A percentile compares a stretch with the other conserved stretches of the same genome.
Evolutionary conservation across 2,888 invertebrate species (phyloP).

Genomic region (Trachelus stipa): DNA sequence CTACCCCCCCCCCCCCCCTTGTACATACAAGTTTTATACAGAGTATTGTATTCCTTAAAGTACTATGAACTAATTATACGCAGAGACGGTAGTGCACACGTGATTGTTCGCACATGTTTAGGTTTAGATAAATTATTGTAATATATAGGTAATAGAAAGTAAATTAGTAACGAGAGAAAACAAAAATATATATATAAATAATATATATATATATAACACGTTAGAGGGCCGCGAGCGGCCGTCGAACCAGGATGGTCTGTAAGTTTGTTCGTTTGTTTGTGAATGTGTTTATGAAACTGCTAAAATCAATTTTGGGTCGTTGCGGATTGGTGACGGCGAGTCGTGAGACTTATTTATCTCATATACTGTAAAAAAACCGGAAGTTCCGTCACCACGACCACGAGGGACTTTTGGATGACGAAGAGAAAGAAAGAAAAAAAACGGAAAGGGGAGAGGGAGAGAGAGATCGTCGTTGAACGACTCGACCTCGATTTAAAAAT

Average conservation of each 20-base stretch:
- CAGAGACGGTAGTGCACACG: conserved; percentile 58
- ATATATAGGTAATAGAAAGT: conserved; percentile 38
- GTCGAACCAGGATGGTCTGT: conserved; percentile 34
- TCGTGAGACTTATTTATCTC: not conserved
- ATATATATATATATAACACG: conserved; percentile 16
- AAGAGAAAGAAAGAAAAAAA: not conserved
- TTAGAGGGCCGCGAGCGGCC: conserved; percentile 8
- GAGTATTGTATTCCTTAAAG: conserved; percentile 63
- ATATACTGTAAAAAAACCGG: not conserved
- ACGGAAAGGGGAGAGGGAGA: not conserved
- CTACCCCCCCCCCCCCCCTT: conserved; percentile 61
- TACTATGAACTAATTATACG: conserved; percentile 28
- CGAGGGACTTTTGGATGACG: conserved; percentile 9
- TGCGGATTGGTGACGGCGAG: not conserved
- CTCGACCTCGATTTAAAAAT: not conserved
- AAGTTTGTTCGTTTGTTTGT: conserved; percentile 47
- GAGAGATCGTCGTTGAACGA: not conserved
- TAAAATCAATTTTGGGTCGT: conserved; percentile 37
- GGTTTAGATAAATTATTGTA: conserved; percentile 51
- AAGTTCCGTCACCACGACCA: not conserved
- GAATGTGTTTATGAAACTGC: conserved; percentile 38
- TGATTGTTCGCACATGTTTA: conserved; percentile 65
- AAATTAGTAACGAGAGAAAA: conserved; percentile 27
- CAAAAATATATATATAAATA: conserved; percentile 27
- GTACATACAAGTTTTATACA: conserved; percentile 67